These are phyloP conservation scores for Archips xylosteana DNA, from an alignment of 2,888 invertebrate species.

Conservation along the genomic window DNA sequence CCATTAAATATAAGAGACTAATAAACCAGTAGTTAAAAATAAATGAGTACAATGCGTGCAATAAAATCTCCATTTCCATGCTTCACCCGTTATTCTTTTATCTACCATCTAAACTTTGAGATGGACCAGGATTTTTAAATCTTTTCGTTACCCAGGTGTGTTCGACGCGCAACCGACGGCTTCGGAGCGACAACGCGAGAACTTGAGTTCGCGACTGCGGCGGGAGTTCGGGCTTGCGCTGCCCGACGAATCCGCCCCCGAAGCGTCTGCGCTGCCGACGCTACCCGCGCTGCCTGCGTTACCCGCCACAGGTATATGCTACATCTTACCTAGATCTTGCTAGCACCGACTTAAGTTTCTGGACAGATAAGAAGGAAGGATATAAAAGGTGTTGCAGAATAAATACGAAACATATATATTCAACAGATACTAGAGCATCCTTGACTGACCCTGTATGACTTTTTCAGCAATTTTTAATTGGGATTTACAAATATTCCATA, in stretches of 20 bases:
- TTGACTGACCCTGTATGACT: too few species aligned
- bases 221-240: constrained; percentile 92
- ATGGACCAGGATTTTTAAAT: neutral
- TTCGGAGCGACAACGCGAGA: constrained; percentile 94
- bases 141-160: constrained; percentile 82
- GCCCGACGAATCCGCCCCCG: constrained; percentile 87
- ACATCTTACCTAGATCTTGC: neutral
- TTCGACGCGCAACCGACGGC: constrained; percentile 94
- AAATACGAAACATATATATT: too few species aligned
- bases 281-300: constrained; percentile 26
- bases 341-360: too few species aligned
- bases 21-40: too few species aligned
- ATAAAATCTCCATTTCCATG: constrained; percentile 7
- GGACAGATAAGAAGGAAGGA: too few species aligned
- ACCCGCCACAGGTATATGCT: constrained; percentile 1
- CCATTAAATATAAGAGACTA: too few species aligned
- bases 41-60: neutral
- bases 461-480: too few species aligned
- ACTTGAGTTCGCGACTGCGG: constrained; percentile 93
- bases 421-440: too few species aligned
- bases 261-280: constrained; percentile 59
- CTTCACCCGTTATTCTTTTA: neutral
- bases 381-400: too few species aligned
- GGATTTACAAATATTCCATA: too few species aligned
- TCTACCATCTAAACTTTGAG: neutral